phyloP scores from a whole-genome alignment of 2,797 vertebrate genomes.

The Phrynocephalus forsythii region DNA sequence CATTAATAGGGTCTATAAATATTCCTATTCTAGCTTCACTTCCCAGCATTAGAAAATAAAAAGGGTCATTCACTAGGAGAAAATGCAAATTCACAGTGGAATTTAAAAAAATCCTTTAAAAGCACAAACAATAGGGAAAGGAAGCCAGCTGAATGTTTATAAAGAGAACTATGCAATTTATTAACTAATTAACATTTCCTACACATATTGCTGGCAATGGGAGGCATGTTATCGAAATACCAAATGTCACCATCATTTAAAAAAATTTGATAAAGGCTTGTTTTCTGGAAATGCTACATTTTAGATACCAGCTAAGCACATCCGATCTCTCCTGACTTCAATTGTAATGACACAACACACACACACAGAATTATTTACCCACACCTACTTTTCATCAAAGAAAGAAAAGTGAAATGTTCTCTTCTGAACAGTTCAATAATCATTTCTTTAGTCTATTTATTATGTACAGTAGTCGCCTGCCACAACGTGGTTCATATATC shows the following conservation, averaged over 20 bases:
- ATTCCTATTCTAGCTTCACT: conserved; percentile 41
- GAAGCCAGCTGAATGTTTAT: conserved; percentile 39
- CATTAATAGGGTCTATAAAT: conserved; percentile 32
- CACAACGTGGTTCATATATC: too few species aligned
- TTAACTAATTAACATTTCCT: conserved; percentile 20
- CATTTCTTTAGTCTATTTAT: neutral
- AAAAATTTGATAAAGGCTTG: conserved; percentile 45
- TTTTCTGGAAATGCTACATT: conserved; percentile 33
- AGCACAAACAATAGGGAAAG: neutral
- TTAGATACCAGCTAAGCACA: neutral
- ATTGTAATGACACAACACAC: too few species aligned
- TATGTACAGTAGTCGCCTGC: too few species aligned
- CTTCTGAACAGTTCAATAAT: neutral
- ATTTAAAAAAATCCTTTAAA: conserved; percentile 2
- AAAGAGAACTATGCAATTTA: conserved; percentile 49
- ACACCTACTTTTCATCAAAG: conserved; percentile 11
- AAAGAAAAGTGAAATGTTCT: neutral
- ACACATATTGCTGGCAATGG: neutral
- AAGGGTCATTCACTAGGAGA: conserved; percentile 13
- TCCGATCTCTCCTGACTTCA: too few species aligned
- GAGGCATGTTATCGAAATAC: neutral
- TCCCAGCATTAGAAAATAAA: conserved; percentile 51
- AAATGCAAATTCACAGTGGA: conserved; percentile 36
- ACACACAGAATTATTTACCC: conserved; percentile 26
- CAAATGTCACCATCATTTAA: conserved; percentile 44